phyloP scores from a whole-genome alignment of 2,113 vertebrate genomes.

The Trichechus manatus region DNA sequence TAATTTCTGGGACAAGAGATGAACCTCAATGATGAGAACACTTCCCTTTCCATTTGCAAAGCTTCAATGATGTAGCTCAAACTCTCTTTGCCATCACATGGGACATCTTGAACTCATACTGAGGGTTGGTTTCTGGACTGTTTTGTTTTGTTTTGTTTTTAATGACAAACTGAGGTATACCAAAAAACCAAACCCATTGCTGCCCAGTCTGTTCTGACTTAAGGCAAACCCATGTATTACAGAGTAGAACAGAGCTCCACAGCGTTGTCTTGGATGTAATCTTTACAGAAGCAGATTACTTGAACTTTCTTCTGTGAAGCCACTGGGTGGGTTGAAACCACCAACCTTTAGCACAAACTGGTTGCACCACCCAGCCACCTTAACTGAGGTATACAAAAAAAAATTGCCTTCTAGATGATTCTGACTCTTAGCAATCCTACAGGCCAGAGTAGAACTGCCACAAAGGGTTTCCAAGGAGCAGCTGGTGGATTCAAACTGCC shows the following conservation, averaged over 20 bases:
- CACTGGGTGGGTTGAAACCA: background rate
- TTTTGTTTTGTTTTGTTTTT: background rate
- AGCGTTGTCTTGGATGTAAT: background rate
- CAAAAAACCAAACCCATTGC: background rate
- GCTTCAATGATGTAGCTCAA: background rate
- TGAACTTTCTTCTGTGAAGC: background rate
- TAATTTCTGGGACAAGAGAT: conserved; percentile 56
- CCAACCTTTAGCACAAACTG: background rate
- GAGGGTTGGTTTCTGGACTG: background rate
- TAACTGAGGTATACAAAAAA: too few relatives aligned
- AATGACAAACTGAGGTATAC: background rate
- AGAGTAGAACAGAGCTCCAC: background rate
- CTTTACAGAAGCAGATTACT: background rate
- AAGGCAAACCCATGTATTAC: background rate
- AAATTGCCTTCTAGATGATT: too few relatives aligned
- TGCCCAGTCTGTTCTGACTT: background rate
- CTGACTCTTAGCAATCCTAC: too few relatives aligned
- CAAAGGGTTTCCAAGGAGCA: too few relatives aligned
- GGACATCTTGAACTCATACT: background rate
- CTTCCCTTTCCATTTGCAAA: conserved; percentile 50
- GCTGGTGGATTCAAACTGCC: too few relatives aligned
- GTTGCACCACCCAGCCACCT: too few relatives aligned
- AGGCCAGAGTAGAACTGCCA: too few relatives aligned
- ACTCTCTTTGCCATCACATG: background rate
- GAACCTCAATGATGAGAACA: background rate